These are phyloP conservation scores for Callimorpha dominula DNA, from an alignment of 2,888 invertebrate species.

Conservation along the genomic window DNA sequence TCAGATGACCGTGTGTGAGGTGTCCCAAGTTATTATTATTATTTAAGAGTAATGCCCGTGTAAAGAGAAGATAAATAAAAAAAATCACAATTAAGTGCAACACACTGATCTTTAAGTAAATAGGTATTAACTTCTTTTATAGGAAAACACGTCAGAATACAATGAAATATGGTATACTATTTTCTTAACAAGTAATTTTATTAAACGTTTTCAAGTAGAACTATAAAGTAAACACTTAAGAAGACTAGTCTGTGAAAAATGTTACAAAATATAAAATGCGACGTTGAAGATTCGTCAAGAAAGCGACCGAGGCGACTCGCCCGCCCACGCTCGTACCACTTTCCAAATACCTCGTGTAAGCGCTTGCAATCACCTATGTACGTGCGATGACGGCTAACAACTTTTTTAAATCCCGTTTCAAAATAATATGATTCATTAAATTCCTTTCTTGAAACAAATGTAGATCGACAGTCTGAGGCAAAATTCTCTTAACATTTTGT, in stretches of 20 bases:
- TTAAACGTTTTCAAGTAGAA: conserved; percentile 38
- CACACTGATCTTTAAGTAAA: background rate
- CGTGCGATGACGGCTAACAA: conserved; percentile 66
- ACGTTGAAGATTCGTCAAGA: conserved; percentile 82
- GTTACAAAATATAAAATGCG: conserved; percentile 80
- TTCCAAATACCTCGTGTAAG: conserved; percentile 85
- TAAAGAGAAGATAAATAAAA: too few species aligned
- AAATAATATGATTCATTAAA: conserved; percentile 50
- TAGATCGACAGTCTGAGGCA: background rate
- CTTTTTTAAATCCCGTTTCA: conserved; percentile 63
- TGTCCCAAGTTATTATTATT: too few species aligned
- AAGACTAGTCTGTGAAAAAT: conserved; percentile 68
- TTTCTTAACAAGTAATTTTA: conserved; percentile 31
- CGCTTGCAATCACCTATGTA: conserved; percentile 81
- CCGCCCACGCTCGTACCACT: conserved; percentile 84
- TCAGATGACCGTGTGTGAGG: too few species aligned
- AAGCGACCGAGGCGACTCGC: conserved; percentile 75
- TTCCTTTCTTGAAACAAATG: conserved; percentile 15
- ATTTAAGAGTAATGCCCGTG: too few species aligned
- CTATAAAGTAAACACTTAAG: conserved; percentile 58
- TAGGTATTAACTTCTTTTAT: conserved; percentile 4
- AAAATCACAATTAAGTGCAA: too few species aligned
- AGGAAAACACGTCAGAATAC: background rate
- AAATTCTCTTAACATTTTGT: background rate
- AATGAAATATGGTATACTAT: conserved; percentile 16